Percentiles rank a stretch among this genome's conserved stretches.
Evolutionary conservation across 2,797 vertebrate species (phyloP).

Genomic region (Paratrypauchen microcephalus): DNA sequence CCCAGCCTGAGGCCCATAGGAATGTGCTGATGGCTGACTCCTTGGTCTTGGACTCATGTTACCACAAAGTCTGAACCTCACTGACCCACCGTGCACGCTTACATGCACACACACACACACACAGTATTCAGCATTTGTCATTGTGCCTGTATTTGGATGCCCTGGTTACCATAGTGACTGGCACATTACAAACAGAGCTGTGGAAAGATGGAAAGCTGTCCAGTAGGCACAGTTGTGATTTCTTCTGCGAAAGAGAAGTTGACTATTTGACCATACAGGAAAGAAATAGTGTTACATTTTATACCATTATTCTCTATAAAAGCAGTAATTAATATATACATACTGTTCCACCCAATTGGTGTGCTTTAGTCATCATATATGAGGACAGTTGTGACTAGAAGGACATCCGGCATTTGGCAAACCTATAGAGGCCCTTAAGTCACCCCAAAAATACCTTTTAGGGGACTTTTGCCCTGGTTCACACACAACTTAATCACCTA

Average conservation of each 20-base stretch:
- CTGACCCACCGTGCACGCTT: slow-evolving; percentile 57
- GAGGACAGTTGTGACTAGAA: no score
- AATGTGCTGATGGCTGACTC: slow-evolving; percentile 80
- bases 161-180: slow-evolving; percentile 65
- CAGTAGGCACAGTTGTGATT: slow-evolving; percentile 40
- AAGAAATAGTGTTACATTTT: background rate
- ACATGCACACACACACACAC: slow-evolving; percentile 28
- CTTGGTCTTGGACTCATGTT: slow-evolving; percentile 73
- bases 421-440: background rate
- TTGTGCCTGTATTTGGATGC: slow-evolving; percentile 71
- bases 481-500: background rate
- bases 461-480: background rate
- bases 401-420: no score
- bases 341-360: no score
- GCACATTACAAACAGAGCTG: slow-evolving; percentile 49
- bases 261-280: slow-evolving; percentile 22
- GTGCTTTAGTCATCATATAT: no score
- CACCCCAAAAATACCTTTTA: background rate
- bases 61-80: slow-evolving; percentile 73
- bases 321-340: no score
- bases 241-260: slow-evolving; percentile 19
- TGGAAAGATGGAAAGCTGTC: slow-evolving; percentile 64
- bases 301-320: background rate
- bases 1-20: slow-evolving; percentile 56
- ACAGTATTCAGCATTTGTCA: slow-evolving; percentile 57